Evolutionary conservation across 2,797 vertebrate species (phyloP), one percentile per base, ranked within the genome.

Genomic region (Xiphorhynchus erythropygius): DNA sequence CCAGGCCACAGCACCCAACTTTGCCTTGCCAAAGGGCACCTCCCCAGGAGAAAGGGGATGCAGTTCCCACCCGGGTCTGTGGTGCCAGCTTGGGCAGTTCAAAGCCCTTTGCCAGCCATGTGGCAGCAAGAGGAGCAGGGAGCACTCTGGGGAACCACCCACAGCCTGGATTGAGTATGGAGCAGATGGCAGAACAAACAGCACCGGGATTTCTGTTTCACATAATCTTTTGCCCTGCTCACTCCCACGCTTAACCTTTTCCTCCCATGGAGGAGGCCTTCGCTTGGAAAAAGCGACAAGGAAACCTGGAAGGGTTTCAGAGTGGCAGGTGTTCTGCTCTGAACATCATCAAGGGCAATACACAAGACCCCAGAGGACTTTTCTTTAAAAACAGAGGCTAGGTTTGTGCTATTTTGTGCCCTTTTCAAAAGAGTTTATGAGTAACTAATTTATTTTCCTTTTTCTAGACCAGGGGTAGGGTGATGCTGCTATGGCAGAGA

Each of bases 141-240:
- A 53, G 18, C 19, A 2, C 92, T 37, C 33, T 46, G 75, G 77
- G 95, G 93, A 92, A 86, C 85, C 79, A 84, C 87, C 65, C 76
- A 79, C 78, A 42, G 95, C 32, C 67, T 12, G 77, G 44, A 84
- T 19, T 0, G 0, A 92, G 82, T 13, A 13, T 0, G 10, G 91
- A 92, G 84, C 96, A 97, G 97, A 87, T 95, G 95, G 94, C 76
- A 77, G 80, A 94, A 94, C 79, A 95, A 94, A 91, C 85, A 75
- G 75, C 13, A 13, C 64, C 1, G 4, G 65, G 82, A 89, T 84
- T 94, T 89, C 90, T 84, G 83, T 89, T 93, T 92, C 94, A 84
- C 63, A 41, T 84, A 39, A 79, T 89, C 94, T 76, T 89, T 65
- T 62, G 69, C 94, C 85, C 90, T 84, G 10, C 50, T 91, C 53